phyloP scores from a whole-genome alignment of 2,797 vertebrate species.

The Phoeniculus purpureus region DNA sequence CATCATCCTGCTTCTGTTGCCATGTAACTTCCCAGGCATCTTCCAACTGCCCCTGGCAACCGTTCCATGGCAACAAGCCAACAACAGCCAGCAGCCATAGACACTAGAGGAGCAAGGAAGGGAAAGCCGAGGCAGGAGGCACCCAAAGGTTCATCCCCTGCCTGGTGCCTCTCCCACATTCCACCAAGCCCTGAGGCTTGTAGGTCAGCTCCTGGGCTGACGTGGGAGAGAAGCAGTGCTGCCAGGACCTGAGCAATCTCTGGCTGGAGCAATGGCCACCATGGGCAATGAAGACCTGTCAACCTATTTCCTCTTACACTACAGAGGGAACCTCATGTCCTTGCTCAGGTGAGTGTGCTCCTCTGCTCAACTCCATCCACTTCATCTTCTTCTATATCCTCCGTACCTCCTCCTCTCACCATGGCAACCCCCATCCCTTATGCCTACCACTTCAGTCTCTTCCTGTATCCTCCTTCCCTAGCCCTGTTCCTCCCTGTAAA shows the following conservation, averaged over 20 bases:
- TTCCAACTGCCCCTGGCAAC: neutral
- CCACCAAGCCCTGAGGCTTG: neutral
- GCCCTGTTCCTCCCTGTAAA: too few species aligned
- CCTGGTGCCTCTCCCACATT: fast-evolving
- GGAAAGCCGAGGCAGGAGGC: neutral
- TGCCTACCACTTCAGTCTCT: neutral
- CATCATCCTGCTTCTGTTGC: fast-evolving
- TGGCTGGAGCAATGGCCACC: neutral
- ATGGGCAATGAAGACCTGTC: constrained; percentile 37
- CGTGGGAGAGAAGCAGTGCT: neutral
- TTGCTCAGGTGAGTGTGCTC: constrained; percentile 54
- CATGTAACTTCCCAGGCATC: fast-evolving
- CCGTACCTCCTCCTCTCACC: neutral
- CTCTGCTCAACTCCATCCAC: too few species aligned
- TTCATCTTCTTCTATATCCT: neutral
- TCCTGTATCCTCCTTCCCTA: neutral
- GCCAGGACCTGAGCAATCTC: neutral
- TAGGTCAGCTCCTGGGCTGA: neutral
- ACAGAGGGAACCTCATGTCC: constrained; percentile 27
- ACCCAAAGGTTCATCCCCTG: neutral
- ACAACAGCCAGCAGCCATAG: neutral
- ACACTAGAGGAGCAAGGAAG: fast-evolving
- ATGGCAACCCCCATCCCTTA: fast-evolving
- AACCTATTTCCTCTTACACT: constrained; percentile 43
- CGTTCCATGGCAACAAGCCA: neutral